A percentile compares a stretch with the other conserved stretches of the same genome.
phyloP scores from a whole-genome alignment of 2,113 vertebrate genomes.

The Nycticryphes semicollaris region DNA sequence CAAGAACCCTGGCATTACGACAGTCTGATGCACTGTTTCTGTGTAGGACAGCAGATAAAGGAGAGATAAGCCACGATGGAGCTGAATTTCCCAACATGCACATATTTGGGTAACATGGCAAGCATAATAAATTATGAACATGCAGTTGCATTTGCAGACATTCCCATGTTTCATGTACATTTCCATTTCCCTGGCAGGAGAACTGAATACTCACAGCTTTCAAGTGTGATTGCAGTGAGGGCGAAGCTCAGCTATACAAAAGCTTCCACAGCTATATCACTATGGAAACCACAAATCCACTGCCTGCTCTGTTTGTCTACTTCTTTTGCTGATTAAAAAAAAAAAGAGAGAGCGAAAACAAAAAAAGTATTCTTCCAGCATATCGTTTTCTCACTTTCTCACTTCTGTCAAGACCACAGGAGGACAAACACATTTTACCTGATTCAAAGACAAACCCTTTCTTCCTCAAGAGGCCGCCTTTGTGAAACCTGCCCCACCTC shows the following conservation, averaged over 20 bases:
- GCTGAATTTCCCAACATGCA: neutral
- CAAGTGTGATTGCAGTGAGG: neutral
- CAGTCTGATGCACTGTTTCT: neutral
- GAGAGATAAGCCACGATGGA: neutral
- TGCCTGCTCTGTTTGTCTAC: neutral
- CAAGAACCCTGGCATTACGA: neutral
- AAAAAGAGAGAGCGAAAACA: neutral
- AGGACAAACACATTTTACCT: neutral
- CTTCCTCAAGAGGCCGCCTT: neutral
- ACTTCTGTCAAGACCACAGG: neutral
- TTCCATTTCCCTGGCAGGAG: neutral
- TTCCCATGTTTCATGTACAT: neutral
- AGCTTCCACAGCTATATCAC: conserved; percentile 19
- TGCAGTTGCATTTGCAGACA: neutral
- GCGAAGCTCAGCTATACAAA: neutral
- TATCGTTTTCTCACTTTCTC: neutral
- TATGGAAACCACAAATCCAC: conserved; percentile 59
- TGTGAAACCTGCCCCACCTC: neutral
- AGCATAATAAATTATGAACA: neutral
- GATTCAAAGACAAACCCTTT: neutral
- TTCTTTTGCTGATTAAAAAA: neutral
- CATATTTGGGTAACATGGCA: neutral
- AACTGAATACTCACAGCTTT: neutral
- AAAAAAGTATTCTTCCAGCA: neutral
- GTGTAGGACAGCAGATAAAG: neutral